phyloP scores from a whole-genome alignment of 2,797 vertebrate species.

The Gymnothorax reevesii region DNA sequence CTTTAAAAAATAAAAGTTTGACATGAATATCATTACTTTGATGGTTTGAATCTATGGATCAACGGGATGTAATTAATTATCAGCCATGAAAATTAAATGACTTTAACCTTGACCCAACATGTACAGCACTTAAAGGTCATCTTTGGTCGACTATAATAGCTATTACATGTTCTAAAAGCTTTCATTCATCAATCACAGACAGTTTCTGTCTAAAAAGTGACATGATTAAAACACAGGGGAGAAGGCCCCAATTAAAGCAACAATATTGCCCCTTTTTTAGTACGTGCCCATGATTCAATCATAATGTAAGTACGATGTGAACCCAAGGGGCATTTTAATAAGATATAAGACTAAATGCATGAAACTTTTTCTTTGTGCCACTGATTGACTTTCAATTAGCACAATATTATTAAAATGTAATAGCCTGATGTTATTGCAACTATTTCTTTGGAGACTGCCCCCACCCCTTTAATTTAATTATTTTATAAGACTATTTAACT shows the following conservation, averaged over 20 bases:
- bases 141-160: slow-evolving; percentile 20
- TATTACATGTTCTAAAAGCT: slow-evolving; percentile 13
- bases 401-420: slow-evolving; percentile 26
- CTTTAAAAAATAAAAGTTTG: neutral
- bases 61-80: slow-evolving; percentile 27
- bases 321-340: slow-evolving; percentile 22
- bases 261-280: slow-evolving; percentile 22
- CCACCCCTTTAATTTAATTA: slow-evolving; percentile 18
- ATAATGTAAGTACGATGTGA: slow-evolving; percentile 26
- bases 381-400: slow-evolving; percentile 22
- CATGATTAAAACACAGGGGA: slow-evolving; percentile 13
- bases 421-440: slow-evolving; percentile 22
- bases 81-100: slow-evolving; percentile 23
- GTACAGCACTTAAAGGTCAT: slow-evolving; percentile 27
- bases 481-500: slow-evolving; percentile 20
- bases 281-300: slow-evolving; percentile 23
- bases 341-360: slow-evolving; percentile 24
- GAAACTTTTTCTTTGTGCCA: slow-evolving; percentile 21
- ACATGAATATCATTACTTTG: slow-evolving; percentile 12
- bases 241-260: slow-evolving; percentile 25
- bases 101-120: slow-evolving; percentile 27
- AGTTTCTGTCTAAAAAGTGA: slow-evolving; percentile 24
- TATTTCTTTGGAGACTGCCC: slow-evolving; percentile 20
- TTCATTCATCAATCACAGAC: slow-evolving; percentile 22
- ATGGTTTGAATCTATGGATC: slow-evolving; percentile 9